Evolutionary conservation across 2,797 vertebrate genomes (phyloP).

Genomic region (Pygocentrus nattereri): DNA sequence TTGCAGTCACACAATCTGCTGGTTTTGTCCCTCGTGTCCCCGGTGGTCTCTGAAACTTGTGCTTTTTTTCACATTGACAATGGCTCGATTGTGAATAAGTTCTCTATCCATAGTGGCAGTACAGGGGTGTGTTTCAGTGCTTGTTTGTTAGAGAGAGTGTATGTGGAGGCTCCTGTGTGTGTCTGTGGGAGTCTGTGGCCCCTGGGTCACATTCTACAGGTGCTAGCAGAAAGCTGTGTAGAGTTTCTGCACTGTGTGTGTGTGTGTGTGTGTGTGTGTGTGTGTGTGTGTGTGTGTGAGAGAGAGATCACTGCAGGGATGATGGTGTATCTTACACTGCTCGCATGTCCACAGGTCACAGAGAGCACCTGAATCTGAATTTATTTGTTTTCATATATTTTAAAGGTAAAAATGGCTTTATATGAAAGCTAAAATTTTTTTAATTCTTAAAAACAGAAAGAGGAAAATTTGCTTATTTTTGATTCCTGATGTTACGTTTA

Average conservation of each 20-base stretch:
- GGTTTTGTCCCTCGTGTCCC: conserved; percentile 20
- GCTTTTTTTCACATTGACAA: conserved; percentile 62
- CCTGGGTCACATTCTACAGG: conserved; percentile 71
- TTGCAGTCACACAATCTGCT: conserved; percentile 16
- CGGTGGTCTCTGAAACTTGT: background rate
- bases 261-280: background rate
- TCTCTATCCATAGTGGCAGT: conserved; percentile 49
- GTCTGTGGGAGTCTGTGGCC: conserved; percentile 67
- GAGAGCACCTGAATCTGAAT: background rate
- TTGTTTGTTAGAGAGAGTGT: background rate
- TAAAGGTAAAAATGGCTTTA: background rate
- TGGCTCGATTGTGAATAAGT: conserved; percentile 68
- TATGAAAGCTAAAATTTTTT: no score
- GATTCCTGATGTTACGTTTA: no score
- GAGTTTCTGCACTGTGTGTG: conserved; percentile 67
- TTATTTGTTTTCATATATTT: background rate
- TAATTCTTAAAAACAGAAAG: no score
- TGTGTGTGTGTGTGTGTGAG: background rate
- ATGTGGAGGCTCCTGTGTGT: conserved; percentile 54
- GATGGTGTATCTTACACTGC: conserved; percentile 75
- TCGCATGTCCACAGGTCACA: conserved; percentile 62
- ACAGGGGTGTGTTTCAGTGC: background rate
- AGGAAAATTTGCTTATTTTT: no score
- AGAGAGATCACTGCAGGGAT: conserved; percentile 71
- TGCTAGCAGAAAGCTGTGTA: conserved; percentile 72